Base-by-base conservation (phyloP, 1,140 invertebrate species). In the Diuraphis noxia region DNA sequence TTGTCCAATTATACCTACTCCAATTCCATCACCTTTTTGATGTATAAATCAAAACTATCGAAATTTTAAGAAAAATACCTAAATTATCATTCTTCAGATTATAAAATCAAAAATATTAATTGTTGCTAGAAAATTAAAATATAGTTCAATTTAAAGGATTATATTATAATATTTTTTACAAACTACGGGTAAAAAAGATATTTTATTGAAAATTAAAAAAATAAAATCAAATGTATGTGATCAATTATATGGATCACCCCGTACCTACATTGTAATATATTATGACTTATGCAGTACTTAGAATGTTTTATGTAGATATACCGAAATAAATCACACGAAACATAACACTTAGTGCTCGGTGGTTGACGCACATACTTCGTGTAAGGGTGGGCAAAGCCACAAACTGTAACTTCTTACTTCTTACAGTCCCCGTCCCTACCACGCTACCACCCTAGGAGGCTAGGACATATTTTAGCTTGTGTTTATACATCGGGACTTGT, bases 321-420 rank as follows among this genome's bases (percentile, higher is more conserved):
- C 77, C n/a, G n/a, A n/a, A 86, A 77, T 79, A 90, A 90, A 90
- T 90, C 88, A 79, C 88, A 43, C n/a, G 21, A 63, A 88, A 82
- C 4, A 82, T 41, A 82, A 72, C 56, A 72, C 56, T 82, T 82
- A 38, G 38, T 10, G 79, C 38, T 81, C 36, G 23, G 36, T 6
- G 79, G 19, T n/a, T 17, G 30, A n/a, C 30, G 56, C n/a, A n/a
- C 56, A n/a, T n/a, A 72, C 56, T 72, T 72, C 30, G n/a, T 72
- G 56, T n/a, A 72, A n/a, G 56, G 56, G 30, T 72, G 56, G n/a
- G 30, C 13, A 72, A 13, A 72, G 30, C 30, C 30, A 63, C 56
- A 63, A n/a, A n/a, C n/a, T n/a, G n/a, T n/a, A n/a, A n/a, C n/a
- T n/a, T n/a, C n/a, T 30, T 19, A 0, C 43, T 56, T 56, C 52